Base-by-base conservation (phyloP, 1,140 invertebrate species). In the Microplitis demolitor region DNA sequence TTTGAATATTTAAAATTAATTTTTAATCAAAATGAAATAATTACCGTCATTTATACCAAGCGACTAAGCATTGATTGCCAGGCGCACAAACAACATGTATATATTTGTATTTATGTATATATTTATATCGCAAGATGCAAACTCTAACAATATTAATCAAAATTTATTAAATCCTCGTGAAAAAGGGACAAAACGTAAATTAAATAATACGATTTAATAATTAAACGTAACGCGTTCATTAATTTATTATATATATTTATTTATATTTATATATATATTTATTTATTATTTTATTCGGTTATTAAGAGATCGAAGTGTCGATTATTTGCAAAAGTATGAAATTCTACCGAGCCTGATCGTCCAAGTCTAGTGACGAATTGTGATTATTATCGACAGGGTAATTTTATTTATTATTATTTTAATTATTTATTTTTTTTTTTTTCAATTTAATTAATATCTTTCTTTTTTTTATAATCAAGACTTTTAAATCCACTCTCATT, bases 301-400 rank as follows among this genome's bases (percentile, higher is more conserved):
- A 76, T 73, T 78, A 77, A 83, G 77, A 82, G 79, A 83, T 85
- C 79, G 74, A 81, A 77, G 78, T 81, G 74, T 76, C 82, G 81
- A 81, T 84, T 85, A 84, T 83, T 87, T 86, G 84, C 80, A 87
- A 87, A 87, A 87, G 84, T 87, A 87, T 85, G 85, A 87, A 87
- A 87, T 80, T 83, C 83, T 87, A 86, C 77, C 73, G 70, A 81
- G 78, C 78, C 77, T 73, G 78, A 71, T 79, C 76, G 69, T 75
- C 74, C 79, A 77, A 80, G 67, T 82, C 83, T 84, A 84, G 73
- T 76, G 80, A 83, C 80, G 73, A 82, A 81, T 69, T 84, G 74
- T 75, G 72, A 76, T 74, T 74, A 76, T 76, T 76, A 76, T 76
- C 75, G 72, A 76, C 73, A 76, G 78, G 76, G 76, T 77, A 78